Evolutionary conservation across 1,140 invertebrate species (phyloP), one percentile per base, ranked within the genome.

Genomic region (Listronotus bonariensis): DNA sequence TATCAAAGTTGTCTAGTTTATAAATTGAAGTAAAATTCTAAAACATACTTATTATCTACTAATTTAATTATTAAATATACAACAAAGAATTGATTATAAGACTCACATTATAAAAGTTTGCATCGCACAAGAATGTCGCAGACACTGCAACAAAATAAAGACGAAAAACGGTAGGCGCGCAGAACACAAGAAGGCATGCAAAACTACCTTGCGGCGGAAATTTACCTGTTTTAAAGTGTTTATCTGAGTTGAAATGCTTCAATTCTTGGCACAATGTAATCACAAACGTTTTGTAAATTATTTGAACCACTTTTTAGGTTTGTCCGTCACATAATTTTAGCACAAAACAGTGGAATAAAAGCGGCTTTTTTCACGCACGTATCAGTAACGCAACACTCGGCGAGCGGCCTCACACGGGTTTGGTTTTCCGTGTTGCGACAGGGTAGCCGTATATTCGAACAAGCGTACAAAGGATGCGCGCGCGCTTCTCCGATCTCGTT

Each of bases 341-440:
- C 20, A 26, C 40, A 65, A 69, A 69, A 65, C 46, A 43, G 14
- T 31, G 32, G n/a, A 53, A 61, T 54, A 40, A 43, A 53, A 51
- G 65, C 53, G 53, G 57, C 51, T 59, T 64, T 48, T 65, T 58
- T 65, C 63, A 70, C 69, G 65, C 62, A 68, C 66, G 52, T 52
- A 17, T 56, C 52, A 40, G 26, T 41, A 20, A 51, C 65, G 43
- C 41, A 64, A 56, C 57, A 48, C 61, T 51, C 55, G 38, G 45
- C 55, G 53, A 58, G 64, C 68, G 68, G 48, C 61, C 55, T 40
- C 48, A 65, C 51, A 65, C 68, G 69, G 65, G 61, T 65, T 67
- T 68, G 72, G 65, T 71, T 71, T 69, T 72, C 68, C 58, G 68
- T 68, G 70, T 72, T 74, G 71, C 72, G 70, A 69, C 72, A 72